A percentile compares a stretch with the other conserved stretches of the same genome.
These are phyloP conservation scores for Dascillus cervinus DNA, from an alignment of 2,888 invertebrate species.

Conservation along the genomic window DNA sequence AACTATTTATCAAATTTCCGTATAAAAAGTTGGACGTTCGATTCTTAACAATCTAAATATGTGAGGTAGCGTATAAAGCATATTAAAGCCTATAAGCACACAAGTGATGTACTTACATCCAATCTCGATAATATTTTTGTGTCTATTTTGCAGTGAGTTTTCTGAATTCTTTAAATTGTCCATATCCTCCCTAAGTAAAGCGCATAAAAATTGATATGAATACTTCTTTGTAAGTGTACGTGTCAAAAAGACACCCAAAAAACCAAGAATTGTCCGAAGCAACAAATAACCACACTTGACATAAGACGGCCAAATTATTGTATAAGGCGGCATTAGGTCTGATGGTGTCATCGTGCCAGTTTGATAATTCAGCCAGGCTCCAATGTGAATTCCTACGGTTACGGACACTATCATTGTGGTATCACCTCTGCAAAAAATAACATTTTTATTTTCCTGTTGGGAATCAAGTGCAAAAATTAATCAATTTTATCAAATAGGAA, in stretches of 20 bases:
- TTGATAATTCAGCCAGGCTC: constrained; percentile 80
- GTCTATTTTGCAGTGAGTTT: constrained; percentile 58
- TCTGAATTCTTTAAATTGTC: constrained; percentile 57
- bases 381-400: constrained; percentile 67
- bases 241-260: constrained; percentile 64
- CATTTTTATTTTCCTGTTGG: no score
- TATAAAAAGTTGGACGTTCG: constrained; percentile 76
- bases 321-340: constrained; percentile 57
- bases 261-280: constrained; percentile 66
- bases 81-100: constrained; percentile 70
- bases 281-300: constrained; percentile 61
- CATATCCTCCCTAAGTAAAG: constrained; percentile 59
- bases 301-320: constrained; percentile 71
- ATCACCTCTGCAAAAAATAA: constrained; percentile 62
- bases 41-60: constrained; percentile 70
- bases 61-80: constrained; percentile 67
- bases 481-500: constrained; percentile 3
- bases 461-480: constrained; percentile 3
- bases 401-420: constrained; percentile 83
- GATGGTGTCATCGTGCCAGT: constrained; percentile 59
- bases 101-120: constrained; percentile 78
- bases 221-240: constrained; percentile 60
- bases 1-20: constrained; percentile 58
- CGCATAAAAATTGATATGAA: constrained; percentile 63
- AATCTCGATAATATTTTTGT: constrained; percentile 71